These are phyloP conservation scores for Galbula dea DNA, from an alignment of 2,113 vertebrate species.

Conservation along the genomic window DNA sequence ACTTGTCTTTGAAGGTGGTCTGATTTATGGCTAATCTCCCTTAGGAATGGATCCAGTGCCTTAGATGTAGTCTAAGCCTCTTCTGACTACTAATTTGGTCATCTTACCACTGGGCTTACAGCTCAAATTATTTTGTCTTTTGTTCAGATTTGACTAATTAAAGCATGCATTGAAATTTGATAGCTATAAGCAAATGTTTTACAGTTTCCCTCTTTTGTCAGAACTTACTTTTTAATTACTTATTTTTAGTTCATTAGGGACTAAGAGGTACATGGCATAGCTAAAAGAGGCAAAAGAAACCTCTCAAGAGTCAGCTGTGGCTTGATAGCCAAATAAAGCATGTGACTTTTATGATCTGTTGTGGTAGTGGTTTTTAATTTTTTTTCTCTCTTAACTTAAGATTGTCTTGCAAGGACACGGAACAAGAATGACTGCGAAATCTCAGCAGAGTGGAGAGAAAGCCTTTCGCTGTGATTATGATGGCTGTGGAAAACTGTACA, in stretches of 20 bases:
- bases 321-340: neutral
- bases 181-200: neutral
- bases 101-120: neutral
- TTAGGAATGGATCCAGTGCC: neutral
- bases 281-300: neutral
- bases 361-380: neutral
- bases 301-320: neutral
- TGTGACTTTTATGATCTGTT: neutral
- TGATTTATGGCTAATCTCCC: neutral
- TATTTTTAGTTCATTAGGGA: neutral
- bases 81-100: neutral
- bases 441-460: constrained; percentile 91
- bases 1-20: neutral
- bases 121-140: neutral
- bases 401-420: constrained; percentile 95
- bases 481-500: constrained; percentile 96
- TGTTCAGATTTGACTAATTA: neutral
- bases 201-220: neutral
- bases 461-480: constrained; percentile 96
- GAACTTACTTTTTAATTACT: neutral
- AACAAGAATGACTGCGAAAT: constrained; percentile 77
- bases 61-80: neutral
- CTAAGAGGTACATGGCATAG: neutral
- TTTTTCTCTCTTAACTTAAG: constrained; percentile 67
- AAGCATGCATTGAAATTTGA: neutral